Evolutionary conservation across 2,888 invertebrate genomes (phyloP).

Genomic region (Globia sparganii): DNA sequence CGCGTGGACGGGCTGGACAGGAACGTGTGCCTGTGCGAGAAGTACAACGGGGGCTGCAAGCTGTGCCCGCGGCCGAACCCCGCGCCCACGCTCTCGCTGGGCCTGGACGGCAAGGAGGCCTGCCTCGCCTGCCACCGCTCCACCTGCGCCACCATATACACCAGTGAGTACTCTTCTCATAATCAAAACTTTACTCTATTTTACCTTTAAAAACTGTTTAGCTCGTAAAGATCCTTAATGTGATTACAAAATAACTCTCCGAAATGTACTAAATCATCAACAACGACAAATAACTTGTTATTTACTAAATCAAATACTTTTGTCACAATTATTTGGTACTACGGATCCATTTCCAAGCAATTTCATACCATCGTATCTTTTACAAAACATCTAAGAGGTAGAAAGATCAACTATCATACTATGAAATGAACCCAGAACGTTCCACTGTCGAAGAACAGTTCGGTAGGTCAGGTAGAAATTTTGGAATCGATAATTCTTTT

Average conservation of each 20-base stretch:
- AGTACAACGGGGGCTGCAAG: conserved; percentile 87
- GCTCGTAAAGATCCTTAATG: neutral
- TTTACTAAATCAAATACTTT: conserved; percentile 2
- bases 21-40: conserved; percentile 85
- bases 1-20: conserved; percentile 82
- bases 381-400: neutral
- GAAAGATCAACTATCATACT: neutral
- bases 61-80: conserved; percentile 81
- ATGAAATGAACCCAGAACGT: neutral
- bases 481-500: neutral
- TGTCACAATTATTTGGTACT: neutral
- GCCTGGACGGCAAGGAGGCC: conserved; percentile 78
- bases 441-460: neutral
- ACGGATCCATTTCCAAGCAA: neutral
- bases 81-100: conserved; percentile 74
- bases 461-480: neutral
- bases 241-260: neutral
- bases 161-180: conserved; percentile 76
- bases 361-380: neutral
- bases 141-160: conserved; percentile 76
- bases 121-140: conserved; percentile 79
- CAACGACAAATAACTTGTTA: neutral
- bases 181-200: neutral
- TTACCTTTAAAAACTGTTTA: neutral
- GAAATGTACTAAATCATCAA: neutral